Conservation (phyloP, 2,888 invertebrate species). For the Brenthis hecate region DNA sequence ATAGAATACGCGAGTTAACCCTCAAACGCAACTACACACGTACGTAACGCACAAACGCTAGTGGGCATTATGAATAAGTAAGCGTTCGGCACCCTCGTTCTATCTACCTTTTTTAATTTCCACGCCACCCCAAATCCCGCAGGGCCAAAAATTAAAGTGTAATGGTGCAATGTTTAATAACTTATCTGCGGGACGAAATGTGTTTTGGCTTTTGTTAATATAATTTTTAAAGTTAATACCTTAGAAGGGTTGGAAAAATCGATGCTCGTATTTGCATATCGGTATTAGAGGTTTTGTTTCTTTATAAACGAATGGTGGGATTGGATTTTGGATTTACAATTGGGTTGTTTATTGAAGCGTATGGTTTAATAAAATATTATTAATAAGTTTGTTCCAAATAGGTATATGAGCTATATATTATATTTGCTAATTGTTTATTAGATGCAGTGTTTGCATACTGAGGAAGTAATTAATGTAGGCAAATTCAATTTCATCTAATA, state of each 20-base stretch:
- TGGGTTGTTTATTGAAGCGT: background rate
- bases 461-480: too few relatives aligned
- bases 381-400: background rate
- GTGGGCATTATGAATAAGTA: constrained; percentile 64
- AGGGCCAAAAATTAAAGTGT: constrained; percentile 77
- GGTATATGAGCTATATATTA: too few relatives aligned
- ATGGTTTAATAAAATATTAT: background rate
- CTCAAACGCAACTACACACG: constrained; percentile 9
- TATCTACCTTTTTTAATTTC: constrained; percentile 63
- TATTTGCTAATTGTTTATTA: background rate
- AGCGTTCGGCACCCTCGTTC: constrained; percentile 55
- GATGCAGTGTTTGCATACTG: too few relatives aligned
- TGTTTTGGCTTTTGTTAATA: constrained; percentile 75
- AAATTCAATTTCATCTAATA: too few relatives aligned
- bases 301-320: constrained; percentile 1
- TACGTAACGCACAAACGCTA: constrained; percentile 3
- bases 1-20: constrained; percentile 34
- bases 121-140: constrained; percentile 69
- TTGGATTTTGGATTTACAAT: constrained; percentile 5
- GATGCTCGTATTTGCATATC: constrained; percentile 40
- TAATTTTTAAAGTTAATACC: constrained; percentile 71
- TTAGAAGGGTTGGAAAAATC: constrained; percentile 50
- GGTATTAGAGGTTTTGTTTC: constrained; percentile 16
- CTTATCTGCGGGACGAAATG: constrained; percentile 74
- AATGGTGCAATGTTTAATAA: constrained; percentile 80